A percentile compares a stretch with the other conserved stretches of the same genome.
Evolutionary conservation across 2,113 vertebrate genomes (phyloP).

Genomic region (Hystrix cristata): DNA sequence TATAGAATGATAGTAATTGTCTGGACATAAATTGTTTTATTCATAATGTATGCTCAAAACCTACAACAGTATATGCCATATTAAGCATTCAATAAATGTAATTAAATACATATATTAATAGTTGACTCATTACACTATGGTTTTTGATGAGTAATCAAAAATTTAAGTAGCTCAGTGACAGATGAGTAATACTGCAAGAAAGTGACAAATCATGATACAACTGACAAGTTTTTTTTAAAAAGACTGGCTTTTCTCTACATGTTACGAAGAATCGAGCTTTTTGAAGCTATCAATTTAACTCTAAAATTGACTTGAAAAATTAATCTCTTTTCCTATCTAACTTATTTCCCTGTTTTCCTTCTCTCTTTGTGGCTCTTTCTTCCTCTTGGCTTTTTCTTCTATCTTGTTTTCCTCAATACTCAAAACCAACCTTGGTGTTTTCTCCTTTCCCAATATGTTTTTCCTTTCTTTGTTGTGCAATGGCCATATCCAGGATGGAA

Average conservation of each 20-base stretch:
- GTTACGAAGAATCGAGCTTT: not conserved
- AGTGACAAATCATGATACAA: slow-evolving; percentile 1
- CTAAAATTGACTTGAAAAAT: slow-evolving; percentile 7
- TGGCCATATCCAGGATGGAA: not conserved
- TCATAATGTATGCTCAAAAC: not conserved
- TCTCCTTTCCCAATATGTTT: not conserved
- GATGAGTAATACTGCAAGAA: not conserved
- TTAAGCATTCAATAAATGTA: slow-evolving; percentile 16
- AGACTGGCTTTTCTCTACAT: not conserved
- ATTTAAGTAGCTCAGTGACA: slow-evolving; percentile 6
- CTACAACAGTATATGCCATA: not conserved
- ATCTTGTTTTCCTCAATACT: not conserved
- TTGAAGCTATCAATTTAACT: not conserved
- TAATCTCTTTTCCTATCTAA: not conserved
- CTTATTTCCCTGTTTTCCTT: not conserved
- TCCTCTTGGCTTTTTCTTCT: not conserved
- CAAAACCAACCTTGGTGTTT: not conserved
- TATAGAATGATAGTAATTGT: not conserved
- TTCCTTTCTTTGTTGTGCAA: not conserved
- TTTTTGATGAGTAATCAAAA: slow-evolving; percentile 33
- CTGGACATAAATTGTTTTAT: not conserved
- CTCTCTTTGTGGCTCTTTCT: not conserved
- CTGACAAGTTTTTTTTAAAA: not conserved
- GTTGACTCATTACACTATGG: not conserved
- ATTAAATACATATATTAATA: not conserved